Conservation (phyloP, 2,113 vertebrate genomes). For the Paedocypris sp. region DNA sequence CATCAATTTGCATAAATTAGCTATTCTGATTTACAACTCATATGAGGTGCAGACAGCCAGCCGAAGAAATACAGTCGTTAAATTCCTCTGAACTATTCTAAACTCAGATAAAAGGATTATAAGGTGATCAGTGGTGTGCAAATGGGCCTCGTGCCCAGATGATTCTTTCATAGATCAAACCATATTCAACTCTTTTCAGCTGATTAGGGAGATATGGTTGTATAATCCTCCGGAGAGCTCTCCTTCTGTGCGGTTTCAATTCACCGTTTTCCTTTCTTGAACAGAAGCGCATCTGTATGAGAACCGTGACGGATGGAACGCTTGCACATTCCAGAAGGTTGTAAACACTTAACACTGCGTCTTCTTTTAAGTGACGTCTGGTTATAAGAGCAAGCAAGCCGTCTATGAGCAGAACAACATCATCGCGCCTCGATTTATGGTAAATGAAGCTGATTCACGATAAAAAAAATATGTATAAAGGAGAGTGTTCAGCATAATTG, state of each 20-base stretch:
- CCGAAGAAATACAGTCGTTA: background rate
- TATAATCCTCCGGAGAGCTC: conserved; percentile 9
- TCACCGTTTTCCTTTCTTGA: background rate
- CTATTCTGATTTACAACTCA: background rate
- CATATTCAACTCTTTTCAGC: conserved; percentile 1
- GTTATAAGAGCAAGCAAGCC: background rate
- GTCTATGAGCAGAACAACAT: no score
- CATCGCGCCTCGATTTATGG: no score
- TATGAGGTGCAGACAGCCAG: background rate
- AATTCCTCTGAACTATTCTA: conserved; percentile 5
- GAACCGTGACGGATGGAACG: background rate
- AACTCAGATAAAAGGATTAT: conserved; percentile 17
- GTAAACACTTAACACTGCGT: background rate
- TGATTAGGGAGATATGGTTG: conserved; percentile 14
- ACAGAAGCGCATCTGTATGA: background rate
- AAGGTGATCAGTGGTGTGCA: conserved; percentile 13
- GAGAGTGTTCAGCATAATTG: no score
- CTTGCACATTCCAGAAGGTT: background rate
- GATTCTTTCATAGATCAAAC: conserved; percentile 4
- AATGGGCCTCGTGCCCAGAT: background rate
- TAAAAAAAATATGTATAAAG: no score
- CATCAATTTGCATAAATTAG: background rate
- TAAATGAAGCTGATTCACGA: no score
- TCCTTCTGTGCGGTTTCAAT: background rate
- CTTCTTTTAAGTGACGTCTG: background rate